These are phyloP conservation scores for Cremastinae sp. DNA, from an alignment of 2,888 invertebrate species.

Conservation along the genomic window DNA sequence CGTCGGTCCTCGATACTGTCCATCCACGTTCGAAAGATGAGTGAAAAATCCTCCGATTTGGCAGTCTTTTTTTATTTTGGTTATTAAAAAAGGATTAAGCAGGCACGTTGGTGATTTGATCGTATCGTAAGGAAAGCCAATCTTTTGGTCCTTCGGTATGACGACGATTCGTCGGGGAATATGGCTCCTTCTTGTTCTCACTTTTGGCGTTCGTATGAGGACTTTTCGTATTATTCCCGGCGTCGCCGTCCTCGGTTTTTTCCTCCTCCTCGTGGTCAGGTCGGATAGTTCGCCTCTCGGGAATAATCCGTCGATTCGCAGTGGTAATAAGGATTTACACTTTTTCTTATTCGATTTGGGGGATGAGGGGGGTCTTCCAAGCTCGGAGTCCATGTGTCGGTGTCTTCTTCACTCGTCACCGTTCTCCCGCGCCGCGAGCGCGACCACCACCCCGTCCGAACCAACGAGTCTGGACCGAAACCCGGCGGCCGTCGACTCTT, in stretches of 20 bases:
- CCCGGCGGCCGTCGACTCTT: conserved; percentile 45
- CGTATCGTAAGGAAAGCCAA: not conserved
- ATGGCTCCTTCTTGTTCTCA: no score
- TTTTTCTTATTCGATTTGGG: conserved; percentile 70
- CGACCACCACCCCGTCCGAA: conserved; percentile 30
- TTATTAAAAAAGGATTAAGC: conserved; percentile 7
- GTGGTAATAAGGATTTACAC: conserved; percentile 59
- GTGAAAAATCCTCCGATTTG: conserved; percentile 43
- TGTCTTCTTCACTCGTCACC: conserved; percentile 76
- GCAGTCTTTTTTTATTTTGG: conserved; percentile 36
- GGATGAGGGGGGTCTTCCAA: conserved; percentile 72
- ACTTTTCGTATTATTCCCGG: not conserved
- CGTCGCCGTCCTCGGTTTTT: not conserved
- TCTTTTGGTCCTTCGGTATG: no score
- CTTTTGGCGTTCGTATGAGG: no score
- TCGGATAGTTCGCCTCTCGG: conserved; percentile 73
- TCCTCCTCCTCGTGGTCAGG: conserved; percentile 65
- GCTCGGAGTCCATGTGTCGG: conserved; percentile 78
- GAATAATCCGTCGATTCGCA: conserved; percentile 60
- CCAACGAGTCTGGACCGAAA: no score
- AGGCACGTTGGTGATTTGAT: conserved; percentile 59
- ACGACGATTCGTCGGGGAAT: not conserved
- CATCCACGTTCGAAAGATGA: no score
- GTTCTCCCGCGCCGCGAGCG: conserved; percentile 62
- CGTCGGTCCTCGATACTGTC: not conserved